These are phyloP conservation scores for Cheilosia vernalis DNA, from an alignment of 2,888 invertebrate species.

Conservation along the genomic window DNA sequence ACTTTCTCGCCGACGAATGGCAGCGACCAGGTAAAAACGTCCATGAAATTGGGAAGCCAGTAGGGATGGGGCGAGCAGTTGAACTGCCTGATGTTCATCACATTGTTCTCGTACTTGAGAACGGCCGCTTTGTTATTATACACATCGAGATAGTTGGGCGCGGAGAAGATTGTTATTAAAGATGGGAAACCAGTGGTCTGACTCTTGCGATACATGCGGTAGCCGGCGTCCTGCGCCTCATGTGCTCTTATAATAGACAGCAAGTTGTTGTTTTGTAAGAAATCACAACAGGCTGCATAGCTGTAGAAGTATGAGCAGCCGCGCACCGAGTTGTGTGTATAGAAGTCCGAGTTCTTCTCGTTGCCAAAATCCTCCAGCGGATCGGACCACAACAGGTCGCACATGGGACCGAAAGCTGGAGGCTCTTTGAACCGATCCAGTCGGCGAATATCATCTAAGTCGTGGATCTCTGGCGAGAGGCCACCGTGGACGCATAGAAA, in stretches of 20 bases:
- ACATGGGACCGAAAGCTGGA: conserved; percentile 99
- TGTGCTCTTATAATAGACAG: conserved; percentile 99
- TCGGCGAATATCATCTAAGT: conserved; percentile 98
- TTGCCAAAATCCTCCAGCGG: conserved; percentile 99
- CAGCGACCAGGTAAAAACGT: conserved; percentile 99
- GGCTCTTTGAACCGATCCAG: conserved; percentile 99
- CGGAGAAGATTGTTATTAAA: conserved; percentile 99
- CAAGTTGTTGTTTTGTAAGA: conserved; percentile 99
- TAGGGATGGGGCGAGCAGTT: conserved; percentile 99
- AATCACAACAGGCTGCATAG: conserved; percentile 99
- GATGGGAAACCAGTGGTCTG: conserved; percentile 99
- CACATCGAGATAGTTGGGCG: conserved; percentile 99
- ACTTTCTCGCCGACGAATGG: conserved; percentile 99
- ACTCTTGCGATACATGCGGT: conserved; percentile 99
- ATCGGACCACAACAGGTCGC: conserved; percentile 99
- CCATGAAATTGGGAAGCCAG: conserved; percentile 99
- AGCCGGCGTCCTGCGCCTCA: conserved; percentile 99
- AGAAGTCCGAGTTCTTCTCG: conserved; percentile 98
- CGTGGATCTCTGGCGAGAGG: conserved; percentile 99
- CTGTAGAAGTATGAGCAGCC: conserved; percentile 99
- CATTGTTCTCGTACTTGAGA: conserved; percentile 99
- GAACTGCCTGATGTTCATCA: conserved; percentile 99
- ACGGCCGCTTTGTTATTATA: conserved; percentile 99
- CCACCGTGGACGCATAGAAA: conserved; percentile 99
- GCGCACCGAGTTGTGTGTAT: conserved; percentile 99